These are phyloP conservation scores for Andricus curvator DNA, from an alignment of 2,888 invertebrate genomes.

Conservation along the genomic window DNA sequence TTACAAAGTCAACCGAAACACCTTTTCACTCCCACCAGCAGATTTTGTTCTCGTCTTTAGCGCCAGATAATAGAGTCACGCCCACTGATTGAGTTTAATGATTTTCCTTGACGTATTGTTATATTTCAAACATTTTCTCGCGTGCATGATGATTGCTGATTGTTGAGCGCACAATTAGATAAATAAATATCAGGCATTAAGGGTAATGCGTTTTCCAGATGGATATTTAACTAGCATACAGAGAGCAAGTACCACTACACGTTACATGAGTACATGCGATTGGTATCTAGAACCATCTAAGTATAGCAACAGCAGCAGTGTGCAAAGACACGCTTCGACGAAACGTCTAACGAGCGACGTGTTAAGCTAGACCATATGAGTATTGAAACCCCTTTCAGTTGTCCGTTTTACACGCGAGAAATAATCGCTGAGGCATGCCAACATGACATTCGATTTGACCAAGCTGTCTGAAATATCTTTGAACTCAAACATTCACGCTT, in stretches of 20 bases:
- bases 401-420: slow-evolving; percentile 31
- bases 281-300: slow-evolving; percentile 52
- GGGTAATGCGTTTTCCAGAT: slow-evolving; percentile 12
- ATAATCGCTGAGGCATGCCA: slow-evolving; percentile 35
- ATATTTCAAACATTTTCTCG: slow-evolving; percentile 1
- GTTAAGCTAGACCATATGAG: slow-evolving; percentile 50
- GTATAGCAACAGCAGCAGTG: slow-evolving; percentile 45
- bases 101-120: slow-evolving; percentile 11
- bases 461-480: slow-evolving; percentile 36
- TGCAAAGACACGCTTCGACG: slow-evolving; percentile 58
- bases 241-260: slow-evolving; percentile 24
- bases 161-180: slow-evolving; percentile 32
- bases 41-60: background rate
- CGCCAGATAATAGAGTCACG: no score
- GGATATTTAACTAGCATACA: slow-evolving; percentile 23
- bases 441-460: slow-evolving; percentile 41
- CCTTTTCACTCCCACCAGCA: background rate
- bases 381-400: slow-evolving; percentile 34
- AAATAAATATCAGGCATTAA: slow-evolving; percentile 28
- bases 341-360: slow-evolving; percentile 63
- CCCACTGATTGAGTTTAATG: background rate
- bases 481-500: background rate
- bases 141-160: background rate
- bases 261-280: slow-evolving; percentile 45
- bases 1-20: background rate